Percentiles rank a stretch among this genome's conserved stretches.
Conservation (phyloP, 2,113 vertebrate species). For the Rhea americana region DNA sequence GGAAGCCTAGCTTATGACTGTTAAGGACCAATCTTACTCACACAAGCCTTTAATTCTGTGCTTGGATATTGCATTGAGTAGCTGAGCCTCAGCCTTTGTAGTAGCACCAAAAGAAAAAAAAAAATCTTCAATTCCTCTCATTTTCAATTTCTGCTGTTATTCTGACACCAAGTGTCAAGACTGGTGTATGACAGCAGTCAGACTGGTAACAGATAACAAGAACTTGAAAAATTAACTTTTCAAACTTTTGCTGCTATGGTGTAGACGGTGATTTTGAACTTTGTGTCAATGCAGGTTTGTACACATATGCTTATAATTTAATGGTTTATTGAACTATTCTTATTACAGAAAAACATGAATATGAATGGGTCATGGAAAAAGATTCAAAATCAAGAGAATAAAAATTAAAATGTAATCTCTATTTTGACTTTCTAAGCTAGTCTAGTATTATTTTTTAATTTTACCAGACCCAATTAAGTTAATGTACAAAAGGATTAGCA, state of each 20-base stretch:
- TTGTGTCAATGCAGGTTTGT: background rate
- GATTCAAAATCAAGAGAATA: background rate
- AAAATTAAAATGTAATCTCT: background rate
- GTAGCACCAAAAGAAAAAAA: background rate
- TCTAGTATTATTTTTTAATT: background rate
- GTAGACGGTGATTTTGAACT: background rate
- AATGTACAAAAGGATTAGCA: background rate
- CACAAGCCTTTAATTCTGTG: background rate
- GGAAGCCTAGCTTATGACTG: background rate
- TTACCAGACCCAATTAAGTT: background rate
- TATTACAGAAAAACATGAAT: background rate
- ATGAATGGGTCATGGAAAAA: background rate
- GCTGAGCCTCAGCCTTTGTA: background rate
- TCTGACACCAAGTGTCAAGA: slow-evolving; percentile 67
- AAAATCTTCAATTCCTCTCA: background rate
- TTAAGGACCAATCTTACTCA: background rate
- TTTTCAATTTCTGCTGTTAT: slow-evolving; percentile 61
- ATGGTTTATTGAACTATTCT: background rate
- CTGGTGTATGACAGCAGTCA: slow-evolving; percentile 47
- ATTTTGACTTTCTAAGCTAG: background rate
- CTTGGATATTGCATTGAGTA: background rate
- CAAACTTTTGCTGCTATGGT: background rate
- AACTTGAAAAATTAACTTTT: background rate
- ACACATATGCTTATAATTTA: background rate
- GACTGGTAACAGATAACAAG: background rate